phyloP scores from a whole-genome alignment of 2,113 vertebrate genomes.

The Prunella fulvescens region DNA sequence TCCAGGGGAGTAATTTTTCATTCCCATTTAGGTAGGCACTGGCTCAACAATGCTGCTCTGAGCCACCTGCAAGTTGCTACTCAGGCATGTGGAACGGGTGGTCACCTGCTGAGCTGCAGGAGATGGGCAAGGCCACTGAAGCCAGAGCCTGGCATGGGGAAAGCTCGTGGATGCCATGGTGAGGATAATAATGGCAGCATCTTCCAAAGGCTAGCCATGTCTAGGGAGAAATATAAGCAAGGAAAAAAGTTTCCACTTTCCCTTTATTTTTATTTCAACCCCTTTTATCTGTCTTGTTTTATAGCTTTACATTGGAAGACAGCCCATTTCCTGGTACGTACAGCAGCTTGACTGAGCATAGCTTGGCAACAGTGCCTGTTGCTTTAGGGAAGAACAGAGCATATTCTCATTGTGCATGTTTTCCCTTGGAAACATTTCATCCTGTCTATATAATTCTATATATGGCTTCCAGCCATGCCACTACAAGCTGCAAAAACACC shows the following conservation, averaged over 20 bases:
- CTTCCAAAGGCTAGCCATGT: background rate
- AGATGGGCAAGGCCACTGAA: background rate
- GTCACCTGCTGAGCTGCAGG: background rate
- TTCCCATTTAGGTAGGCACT: background rate
- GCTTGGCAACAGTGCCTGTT: slow-evolving; percentile 59
- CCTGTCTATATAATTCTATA: slow-evolving; percentile 58
- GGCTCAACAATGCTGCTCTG: background rate
- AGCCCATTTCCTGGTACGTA: slow-evolving; percentile 55
- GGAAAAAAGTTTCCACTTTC: slow-evolving; percentile 36
- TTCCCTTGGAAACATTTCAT: slow-evolving; percentile 59
- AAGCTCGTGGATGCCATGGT: background rate
- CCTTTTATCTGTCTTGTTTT: slow-evolving; percentile 56
- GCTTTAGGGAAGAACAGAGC: slow-evolving; percentile 60
- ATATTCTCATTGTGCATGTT: slow-evolving; percentile 62
- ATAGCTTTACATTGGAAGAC: slow-evolving; percentile 58
- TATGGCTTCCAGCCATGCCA: slow-evolving; percentile 53
- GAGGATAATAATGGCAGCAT: background rate
- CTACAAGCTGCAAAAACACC: slow-evolving; percentile 56
- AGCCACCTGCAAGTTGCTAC: background rate
- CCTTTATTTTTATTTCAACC: slow-evolving; percentile 52
- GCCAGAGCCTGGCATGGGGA: background rate
- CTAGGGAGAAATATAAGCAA: background rate
- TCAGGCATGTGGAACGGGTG: background rate
- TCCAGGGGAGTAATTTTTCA: background rate
- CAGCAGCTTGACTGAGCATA: slow-evolving; percentile 53